Base-by-base conservation (phyloP, 2,888 invertebrate genomes). In the Aradus depressus region DNA sequence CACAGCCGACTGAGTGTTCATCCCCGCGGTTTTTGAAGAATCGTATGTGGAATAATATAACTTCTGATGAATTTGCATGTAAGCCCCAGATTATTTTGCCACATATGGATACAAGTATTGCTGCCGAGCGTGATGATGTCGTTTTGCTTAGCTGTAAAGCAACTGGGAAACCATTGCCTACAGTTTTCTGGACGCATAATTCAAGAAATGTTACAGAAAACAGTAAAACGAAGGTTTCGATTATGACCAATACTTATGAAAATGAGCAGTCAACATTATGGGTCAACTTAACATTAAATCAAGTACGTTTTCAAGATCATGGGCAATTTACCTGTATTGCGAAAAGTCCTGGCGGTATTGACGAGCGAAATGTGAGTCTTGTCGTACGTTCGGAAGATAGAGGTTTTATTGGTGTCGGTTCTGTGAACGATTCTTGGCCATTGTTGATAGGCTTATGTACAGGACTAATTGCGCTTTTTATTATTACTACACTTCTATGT, bases 281-380 rank as follows among this genome's bases (percentile, higher is more conserved):
- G 79, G 75, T 77, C 16, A 81, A 85, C 64, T 67, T 87, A 41
- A 83, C 82, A 1, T 78, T 86, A 39, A 68, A 74, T 1, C 75
- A 79, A 21, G 74, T 80, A 0, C 70, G 73, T 1, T 68, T 68
- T 6, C 74, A 75, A 12, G 86, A 86, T 63, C 76, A 77, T 60
- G 85, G 85, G 1, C 77, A 80, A 44, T 86, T 85, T 65, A 72
- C 77, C 38, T 92, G 91, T 63, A 75, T 83, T 3, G 90, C 89
- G 0, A 82, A 80, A 63, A 91, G 87, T 66, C 75, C 79, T 0
- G 91, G 85, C 1, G 91, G 90, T 1, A 76, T 78, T 2, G 82
- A 80, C 57, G 84, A 86, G 64, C 76, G 77, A 39, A 86, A 84
- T 64, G 70, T 89, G 12, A 80, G 79, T 12, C 65, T 91, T 50